These are phyloP conservation scores for Acrocephalus arundinaceus DNA, from an alignment of 2,113 vertebrate species.

Conservation along the genomic window DNA sequence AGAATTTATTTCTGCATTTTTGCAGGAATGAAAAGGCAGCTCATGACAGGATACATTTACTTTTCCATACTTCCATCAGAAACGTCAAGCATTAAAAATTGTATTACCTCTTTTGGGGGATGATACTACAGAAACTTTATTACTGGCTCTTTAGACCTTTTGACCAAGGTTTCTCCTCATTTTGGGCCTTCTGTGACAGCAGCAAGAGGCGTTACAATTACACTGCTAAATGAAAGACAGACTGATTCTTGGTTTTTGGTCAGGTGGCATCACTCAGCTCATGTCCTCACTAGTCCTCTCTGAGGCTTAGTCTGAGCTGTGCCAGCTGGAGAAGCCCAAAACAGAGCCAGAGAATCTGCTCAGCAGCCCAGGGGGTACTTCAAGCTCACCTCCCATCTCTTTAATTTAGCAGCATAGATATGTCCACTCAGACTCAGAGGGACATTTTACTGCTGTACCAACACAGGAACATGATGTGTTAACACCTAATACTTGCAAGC, in stretches of 20 bases:
- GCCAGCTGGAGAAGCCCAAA: background rate
- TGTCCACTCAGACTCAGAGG: background rate
- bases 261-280: background rate
- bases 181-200: background rate
- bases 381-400: background rate
- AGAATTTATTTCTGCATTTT: background rate
- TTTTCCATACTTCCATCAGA: background rate
- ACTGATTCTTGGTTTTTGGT: background rate
- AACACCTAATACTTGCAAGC: background rate
- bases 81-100: background rate
- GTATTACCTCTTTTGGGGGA: background rate
- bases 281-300: background rate
- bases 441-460: background rate
- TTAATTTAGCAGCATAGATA: background rate
- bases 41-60: background rate
- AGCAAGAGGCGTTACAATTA: background rate
- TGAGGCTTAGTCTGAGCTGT: background rate
- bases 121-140: background rate
- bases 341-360: background rate
- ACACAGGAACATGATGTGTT: background rate
- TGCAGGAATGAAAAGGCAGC: background rate
- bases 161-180: background rate
- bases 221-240: background rate
- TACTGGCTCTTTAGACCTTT: background rate
- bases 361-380: background rate